phyloP scores from a whole-genome alignment of 2,797 vertebrate genomes.

The Decapterus maruadsi region DNA sequence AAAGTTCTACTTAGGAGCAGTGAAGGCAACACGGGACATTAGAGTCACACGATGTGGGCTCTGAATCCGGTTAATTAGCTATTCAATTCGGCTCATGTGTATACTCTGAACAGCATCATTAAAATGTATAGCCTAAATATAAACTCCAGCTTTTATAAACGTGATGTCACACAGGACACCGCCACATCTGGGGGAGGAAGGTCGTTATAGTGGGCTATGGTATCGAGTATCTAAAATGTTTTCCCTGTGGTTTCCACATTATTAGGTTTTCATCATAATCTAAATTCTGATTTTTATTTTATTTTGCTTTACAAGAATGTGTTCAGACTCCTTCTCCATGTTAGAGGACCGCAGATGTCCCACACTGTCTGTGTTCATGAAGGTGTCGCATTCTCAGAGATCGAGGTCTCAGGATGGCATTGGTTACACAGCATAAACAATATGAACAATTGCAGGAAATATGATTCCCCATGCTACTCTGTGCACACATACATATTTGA shows the following conservation, averaged over 20 bases:
- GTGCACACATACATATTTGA: background rate
- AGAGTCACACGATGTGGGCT: fast-evolving
- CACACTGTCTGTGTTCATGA: background rate
- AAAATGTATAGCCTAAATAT: background rate
- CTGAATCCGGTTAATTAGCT: fast-evolving
- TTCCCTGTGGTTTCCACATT: too few species aligned
- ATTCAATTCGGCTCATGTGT: slow-evolving; percentile 12
- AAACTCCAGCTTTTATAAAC: background rate
- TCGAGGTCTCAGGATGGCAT: background rate
- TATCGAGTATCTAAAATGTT: too few species aligned
- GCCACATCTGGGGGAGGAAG: background rate
- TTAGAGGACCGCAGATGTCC: background rate
- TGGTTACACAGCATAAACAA: background rate
- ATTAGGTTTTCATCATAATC: too few species aligned
- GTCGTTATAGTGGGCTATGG: too few species aligned
- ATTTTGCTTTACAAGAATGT: background rate
- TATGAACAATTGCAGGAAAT: background rate
- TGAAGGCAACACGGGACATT: background rate
- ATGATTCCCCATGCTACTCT: background rate
- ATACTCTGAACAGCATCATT: fast-evolving
- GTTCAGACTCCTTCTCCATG: background rate
- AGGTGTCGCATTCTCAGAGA: background rate
- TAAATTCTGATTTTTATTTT: background rate
- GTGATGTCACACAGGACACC: background rate
- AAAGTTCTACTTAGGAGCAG: fast-evolving